Evolutionary conservation across 2,113 vertebrate species (phyloP).

Genomic region (Callospermophilus lateralis): DNA sequence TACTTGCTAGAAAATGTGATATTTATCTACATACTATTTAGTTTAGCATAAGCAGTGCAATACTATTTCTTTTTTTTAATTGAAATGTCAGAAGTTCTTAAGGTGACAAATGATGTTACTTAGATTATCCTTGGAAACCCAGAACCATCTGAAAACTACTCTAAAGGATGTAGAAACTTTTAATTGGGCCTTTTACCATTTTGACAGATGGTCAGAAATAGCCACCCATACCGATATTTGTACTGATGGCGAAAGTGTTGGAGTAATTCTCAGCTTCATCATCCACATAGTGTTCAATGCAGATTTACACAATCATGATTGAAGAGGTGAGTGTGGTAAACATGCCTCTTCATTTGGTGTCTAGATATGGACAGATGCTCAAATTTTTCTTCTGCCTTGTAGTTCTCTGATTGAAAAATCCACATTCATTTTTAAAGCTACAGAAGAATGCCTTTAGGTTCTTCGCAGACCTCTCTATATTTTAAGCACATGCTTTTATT

Average conservation of each 20-base stretch:
- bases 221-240: slow-evolving; percentile 85
- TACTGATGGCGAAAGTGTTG: slow-evolving; percentile 82
- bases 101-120: slow-evolving; percentile 11
- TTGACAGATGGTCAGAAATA: slow-evolving; percentile 86
- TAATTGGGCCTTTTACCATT: slow-evolving; percentile 82
- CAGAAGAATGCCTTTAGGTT: not conserved
- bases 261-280: slow-evolving; percentile 82
- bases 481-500: not conserved
- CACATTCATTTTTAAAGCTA: not conserved
- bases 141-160: slow-evolving; percentile 76
- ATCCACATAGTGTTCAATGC: slow-evolving; percentile 81
- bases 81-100: slow-evolving; percentile 19
- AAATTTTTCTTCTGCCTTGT: not conserved
- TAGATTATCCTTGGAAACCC: slow-evolving; percentile 64
- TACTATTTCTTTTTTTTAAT: not conserved
- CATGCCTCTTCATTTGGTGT: slow-evolving; percentile 10
- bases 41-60: not conserved
- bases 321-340: slow-evolving; percentile 21
- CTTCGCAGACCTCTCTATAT: not conserved
- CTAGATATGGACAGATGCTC: not conserved
- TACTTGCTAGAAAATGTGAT: not conserved
- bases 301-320: slow-evolving; percentile 57
- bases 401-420: not conserved
- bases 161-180: slow-evolving; percentile 76
- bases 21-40: not conserved